These are phyloP conservation scores for Platycercus adscitus DNA, from an alignment of 2,113 vertebrate genomes.

Conservation along the genomic window DNA sequence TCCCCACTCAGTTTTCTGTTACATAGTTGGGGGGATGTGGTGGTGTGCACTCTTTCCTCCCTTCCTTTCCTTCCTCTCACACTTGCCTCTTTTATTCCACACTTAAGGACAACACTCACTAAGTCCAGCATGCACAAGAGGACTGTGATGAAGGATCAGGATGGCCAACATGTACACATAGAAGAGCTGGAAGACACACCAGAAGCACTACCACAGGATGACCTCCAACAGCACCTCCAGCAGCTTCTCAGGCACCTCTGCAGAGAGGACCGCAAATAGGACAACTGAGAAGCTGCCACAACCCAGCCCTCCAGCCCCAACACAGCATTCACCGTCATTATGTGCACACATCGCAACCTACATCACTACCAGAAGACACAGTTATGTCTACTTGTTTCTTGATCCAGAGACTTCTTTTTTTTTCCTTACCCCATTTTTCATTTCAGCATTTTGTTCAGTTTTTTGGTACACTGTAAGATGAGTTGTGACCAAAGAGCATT, in stretches of 20 bases:
- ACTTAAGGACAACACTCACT: constrained; percentile 87
- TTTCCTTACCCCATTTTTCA: not conserved
- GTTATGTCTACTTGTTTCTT: constrained; percentile 47
- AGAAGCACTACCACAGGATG: constrained; percentile 82
- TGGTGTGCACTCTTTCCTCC: not conserved
- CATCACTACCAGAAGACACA: constrained; percentile 48
- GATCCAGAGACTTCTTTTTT: constrained; percentile 45
- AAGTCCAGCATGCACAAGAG: constrained; percentile 90
- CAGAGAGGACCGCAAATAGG: constrained; percentile 72
- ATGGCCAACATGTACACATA: constrained; percentile 83
- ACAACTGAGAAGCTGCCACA: constrained; percentile 69
- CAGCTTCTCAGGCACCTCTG: constrained; percentile 89
- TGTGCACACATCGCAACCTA: not conserved
- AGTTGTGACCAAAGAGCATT: constrained; percentile 95
- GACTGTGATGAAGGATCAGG: constrained; percentile 91
- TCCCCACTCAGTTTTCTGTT: not conserved
- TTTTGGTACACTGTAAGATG: constrained; percentile 73
- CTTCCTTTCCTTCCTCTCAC: not conserved
- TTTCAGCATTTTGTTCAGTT: constrained; percentile 31
- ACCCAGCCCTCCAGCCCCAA: constrained; percentile 28
- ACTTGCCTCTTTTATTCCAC: not conserved
- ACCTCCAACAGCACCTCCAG: constrained; percentile 89
- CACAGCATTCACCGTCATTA: constrained; percentile 6
- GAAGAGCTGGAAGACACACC: constrained; percentile 89
- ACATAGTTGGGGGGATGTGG: not conserved